Evolutionary conservation across 2,888 invertebrate species (phyloP).

Genomic region (Pristionchus maxplancki): DNA sequence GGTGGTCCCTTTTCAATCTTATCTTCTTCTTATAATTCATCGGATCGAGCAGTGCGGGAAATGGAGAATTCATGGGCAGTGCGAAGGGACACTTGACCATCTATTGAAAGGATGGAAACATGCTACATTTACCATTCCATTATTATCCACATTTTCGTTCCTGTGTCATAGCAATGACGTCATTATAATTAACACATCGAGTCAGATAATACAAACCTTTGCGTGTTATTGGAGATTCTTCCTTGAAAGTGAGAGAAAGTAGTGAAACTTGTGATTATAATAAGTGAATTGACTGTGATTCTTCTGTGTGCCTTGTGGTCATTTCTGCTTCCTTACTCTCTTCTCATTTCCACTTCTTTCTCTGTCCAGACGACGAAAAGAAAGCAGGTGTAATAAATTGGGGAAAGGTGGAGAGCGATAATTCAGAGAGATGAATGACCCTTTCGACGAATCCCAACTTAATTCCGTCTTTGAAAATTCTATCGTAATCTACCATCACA

Average conservation of each 20-base stretch:
- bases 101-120: too few species aligned
- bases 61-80: neutral
- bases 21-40: neutral
- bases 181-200: too few species aligned
- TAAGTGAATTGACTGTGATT: neutral
- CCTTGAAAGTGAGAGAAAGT: neutral
- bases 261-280: neutral
- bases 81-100: neutral
- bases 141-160: too few species aligned
- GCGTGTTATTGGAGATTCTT: too few species aligned
- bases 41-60: neutral
- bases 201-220: too few species aligned
- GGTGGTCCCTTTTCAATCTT: neutral
- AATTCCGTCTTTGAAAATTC: slow-evolving; percentile 1
- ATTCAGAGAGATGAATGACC: slow-evolving; percentile 29
- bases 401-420: neutral
- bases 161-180: too few species aligned
- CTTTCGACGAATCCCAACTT: neutral
- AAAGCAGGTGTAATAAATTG: neutral
- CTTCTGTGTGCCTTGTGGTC: neutral
- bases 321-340: neutral
- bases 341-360: neutral
- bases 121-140: too few species aligned
- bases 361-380: neutral
- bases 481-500: neutral